Conservation (phyloP, 35 echinoderm and acorn worm genomes). For the Apostichopus parvimensis region DNA sequence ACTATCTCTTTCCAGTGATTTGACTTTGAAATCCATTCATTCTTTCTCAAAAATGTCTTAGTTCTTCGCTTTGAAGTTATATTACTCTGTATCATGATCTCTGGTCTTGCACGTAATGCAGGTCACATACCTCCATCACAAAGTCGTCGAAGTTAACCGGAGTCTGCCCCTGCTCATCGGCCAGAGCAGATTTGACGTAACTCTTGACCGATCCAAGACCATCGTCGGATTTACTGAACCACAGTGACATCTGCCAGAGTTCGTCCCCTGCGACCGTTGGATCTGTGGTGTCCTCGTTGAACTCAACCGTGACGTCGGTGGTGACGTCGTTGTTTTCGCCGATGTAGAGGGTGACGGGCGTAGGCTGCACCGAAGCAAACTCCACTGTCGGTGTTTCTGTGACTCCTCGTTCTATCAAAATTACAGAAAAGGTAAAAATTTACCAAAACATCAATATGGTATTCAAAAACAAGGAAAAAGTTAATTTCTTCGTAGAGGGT, state of each 20-base stretch:
- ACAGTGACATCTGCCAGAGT: slow-evolving; percentile 48
- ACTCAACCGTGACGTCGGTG: background rate
- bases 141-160: slow-evolving; percentile 50
- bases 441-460: too few relatives aligned
- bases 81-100: too few relatives aligned
- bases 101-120: background rate
- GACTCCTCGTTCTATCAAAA: background rate
- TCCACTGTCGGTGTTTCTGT: slow-evolving; percentile 4
- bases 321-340: slow-evolving; percentile 32
- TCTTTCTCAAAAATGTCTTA: too few relatives aligned
- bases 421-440: too few relatives aligned
- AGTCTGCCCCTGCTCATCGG: slow-evolving; percentile 13
- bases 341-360: slow-evolving; percentile 45
- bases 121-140: slow-evolving; percentile 21
- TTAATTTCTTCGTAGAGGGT: too few relatives aligned
- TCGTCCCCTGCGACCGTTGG: slow-evolving; percentile 11
- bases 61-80: too few relatives aligned
- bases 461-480: too few relatives aligned
- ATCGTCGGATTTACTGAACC: slow-evolving; percentile 42
- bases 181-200: slow-evolving; percentile 21
- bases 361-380: slow-evolving; percentile 27
- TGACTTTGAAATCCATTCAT: too few relatives aligned
- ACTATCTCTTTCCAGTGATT: too few relatives aligned
- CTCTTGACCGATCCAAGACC: slow-evolving; percentile 27
- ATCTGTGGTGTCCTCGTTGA: slow-evolving; percentile 32